Base-by-base conservation (phyloP, 2,113 vertebrate species). In the Caracal caracal region DNA sequence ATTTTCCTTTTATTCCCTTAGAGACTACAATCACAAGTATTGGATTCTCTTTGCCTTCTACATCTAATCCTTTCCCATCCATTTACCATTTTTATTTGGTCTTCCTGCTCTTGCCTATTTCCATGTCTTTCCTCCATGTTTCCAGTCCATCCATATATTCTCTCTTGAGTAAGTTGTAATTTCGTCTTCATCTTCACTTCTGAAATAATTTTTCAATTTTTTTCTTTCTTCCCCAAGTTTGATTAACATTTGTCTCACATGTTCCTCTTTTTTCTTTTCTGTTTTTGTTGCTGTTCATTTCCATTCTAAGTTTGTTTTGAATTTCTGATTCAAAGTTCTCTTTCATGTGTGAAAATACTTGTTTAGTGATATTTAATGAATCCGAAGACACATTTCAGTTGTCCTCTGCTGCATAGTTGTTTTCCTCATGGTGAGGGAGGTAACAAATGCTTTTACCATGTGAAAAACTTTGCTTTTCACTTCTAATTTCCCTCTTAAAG, bases 401-500 rank as follows among this genome's bases (percentile, higher is more conserved):
- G 22, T 63, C 61, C 17, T 78, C 28, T 95, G 15, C 43, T 82
- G 86, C 13, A 43, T 37, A 30, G 28, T 75, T 90, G 15, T 66
- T 93, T 94, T 75, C 33, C 19, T 88, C 10, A 13, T 43, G 28
- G 28, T 78, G 10, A 22, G 8, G 56, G 33, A 96, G 30, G 81
- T 81, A 53, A 93, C 22, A 95, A 79, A 87, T 84, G 20, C 81
- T 88, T 90, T 84, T 76, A 53, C 12, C 30, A 20, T 53, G 20
- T 90, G 51, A 90, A 94, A 97, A 84, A 37, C 16, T 83, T 88
- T 85, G 16, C 78, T 93, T 94, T 92, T 79, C 35, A 73, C 37
- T 88, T 94, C 35, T 93, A 88, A 96, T 88, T 94, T 94, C 16
- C 37, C 30, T 91, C n/a, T 81, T 94, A 47, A 97, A 84, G 81